These are phyloP conservation scores for Toxotes lorentzi DNA, from an alignment of 2,797 vertebrate genomes.

Conservation along the genomic window DNA sequence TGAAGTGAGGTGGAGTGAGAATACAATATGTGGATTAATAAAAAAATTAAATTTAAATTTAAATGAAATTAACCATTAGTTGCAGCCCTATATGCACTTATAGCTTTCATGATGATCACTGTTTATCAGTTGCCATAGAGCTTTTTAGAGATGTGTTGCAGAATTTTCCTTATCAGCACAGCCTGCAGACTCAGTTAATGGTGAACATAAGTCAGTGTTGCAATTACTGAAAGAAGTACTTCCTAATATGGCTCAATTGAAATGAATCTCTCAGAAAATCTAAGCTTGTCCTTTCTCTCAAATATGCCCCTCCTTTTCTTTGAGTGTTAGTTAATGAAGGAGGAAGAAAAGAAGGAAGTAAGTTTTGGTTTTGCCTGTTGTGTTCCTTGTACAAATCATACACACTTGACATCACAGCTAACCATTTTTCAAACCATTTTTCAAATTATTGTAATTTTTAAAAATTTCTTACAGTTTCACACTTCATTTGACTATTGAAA, in stretches of 20 bases:
- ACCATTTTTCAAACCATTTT: neutral
- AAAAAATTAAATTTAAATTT: too few species aligned
- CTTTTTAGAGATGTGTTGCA: neutral
- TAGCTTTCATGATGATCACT: neutral
- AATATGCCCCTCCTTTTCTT: neutral
- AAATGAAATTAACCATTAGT: too few species aligned
- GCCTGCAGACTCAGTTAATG: neutral
- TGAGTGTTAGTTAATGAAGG: neutral
- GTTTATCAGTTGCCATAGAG: neutral
- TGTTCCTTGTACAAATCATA: neutral
- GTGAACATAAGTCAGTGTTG: neutral
- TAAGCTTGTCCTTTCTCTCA: neutral
- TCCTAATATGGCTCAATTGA: slow-evolving; percentile 34
- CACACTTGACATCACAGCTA: neutral
- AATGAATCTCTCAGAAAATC: slow-evolving; percentile 20
- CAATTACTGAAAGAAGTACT: slow-evolving; percentile 11
- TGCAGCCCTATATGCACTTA: too few species aligned
- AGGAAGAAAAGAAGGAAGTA: slow-evolving; percentile 22
- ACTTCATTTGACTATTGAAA: too few species aligned
- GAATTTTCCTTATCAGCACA: neutral
- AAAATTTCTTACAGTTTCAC: neutral
- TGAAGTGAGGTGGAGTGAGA: neutral
- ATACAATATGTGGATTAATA: neutral
- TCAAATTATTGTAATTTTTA: too few species aligned
- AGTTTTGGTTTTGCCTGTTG: neutral